phyloP scores from a whole-genome alignment of 2,888 invertebrate genomes.

The Plutella xylostella region DNA sequence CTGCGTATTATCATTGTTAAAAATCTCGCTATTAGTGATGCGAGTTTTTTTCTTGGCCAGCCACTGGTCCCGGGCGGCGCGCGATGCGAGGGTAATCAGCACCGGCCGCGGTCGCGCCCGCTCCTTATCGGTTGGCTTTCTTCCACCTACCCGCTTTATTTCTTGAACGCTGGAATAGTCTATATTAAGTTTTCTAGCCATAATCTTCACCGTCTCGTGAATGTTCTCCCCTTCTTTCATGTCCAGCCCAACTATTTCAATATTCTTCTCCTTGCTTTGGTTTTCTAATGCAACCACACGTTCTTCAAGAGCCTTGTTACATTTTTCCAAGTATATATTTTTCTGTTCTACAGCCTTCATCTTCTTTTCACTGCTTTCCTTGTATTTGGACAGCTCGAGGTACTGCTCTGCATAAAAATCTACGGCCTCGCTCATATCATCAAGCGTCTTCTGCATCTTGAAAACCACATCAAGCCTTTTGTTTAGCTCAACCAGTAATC shows the following conservation, averaged over 20 bases:
- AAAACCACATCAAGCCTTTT: too few relatives aligned
- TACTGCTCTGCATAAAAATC: conserved; percentile 14
- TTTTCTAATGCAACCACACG: conserved; percentile 10
- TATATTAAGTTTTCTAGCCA: conserved; percentile 3
- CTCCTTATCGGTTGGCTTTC: conserved; percentile 6
- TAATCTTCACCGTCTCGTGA: neutral
- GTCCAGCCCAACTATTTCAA: conserved; percentile 1
- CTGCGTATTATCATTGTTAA: neutral
- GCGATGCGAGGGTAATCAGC: conserved; percentile 9
- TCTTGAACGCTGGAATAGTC: conserved; percentile 10
- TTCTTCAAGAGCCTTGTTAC: conserved; percentile 14
- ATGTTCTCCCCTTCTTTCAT: neutral
- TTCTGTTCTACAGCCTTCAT: conserved; percentile 11
- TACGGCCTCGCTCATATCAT: conserved; percentile 8
- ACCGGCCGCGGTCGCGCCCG: conserved; percentile 4
- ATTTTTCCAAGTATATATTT: conserved; percentile 13
- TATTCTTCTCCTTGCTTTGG: conserved; percentile 9
- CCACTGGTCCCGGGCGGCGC: conserved; percentile 9
- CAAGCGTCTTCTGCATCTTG: conserved; percentile 11
- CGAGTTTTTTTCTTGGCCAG: conserved; percentile 1
- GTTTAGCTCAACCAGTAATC: neutral
- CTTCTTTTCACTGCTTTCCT: conserved; percentile 11
- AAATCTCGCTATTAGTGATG: conserved; percentile 2
- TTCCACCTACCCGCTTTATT: conserved; percentile 14
- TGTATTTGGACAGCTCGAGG: conserved; percentile 8